Base-by-base conservation (phyloP, 2,113 vertebrate genomes). In the Dasyornis broadbenti region DNA sequence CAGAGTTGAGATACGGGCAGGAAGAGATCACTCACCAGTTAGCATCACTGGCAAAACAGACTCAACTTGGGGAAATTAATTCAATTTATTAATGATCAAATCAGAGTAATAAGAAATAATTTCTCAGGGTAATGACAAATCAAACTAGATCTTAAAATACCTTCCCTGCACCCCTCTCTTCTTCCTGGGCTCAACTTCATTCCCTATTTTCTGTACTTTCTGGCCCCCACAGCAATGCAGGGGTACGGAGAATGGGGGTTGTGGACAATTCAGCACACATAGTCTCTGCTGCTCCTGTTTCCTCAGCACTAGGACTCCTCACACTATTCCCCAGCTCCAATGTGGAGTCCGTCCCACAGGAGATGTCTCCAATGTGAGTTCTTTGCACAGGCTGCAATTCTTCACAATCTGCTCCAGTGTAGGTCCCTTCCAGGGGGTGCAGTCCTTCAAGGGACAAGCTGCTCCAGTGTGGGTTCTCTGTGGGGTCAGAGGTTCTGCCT, bases 381-480 rank as follows among this genome's bases (percentile, higher is more conserved):
- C 27, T 59, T 66, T 1, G 0, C 27, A 39, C 15, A 56, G 49
- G 21, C 40, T 56, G 24, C 20, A 44, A 21, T 21, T 81, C 52
- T 66, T 65, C 45, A 39, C 19, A 35, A 35, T 13, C 17, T 59
- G 21, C 16, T 79, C 28, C 15, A n/a, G 45, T 0, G 0, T 3
- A 30, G 20, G 18, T 40, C 9, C 11, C 33, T 66, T 23, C 33
- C 8, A 4, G 13, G 13, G 7, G 2, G 1, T 3, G 3, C 27
- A 39, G 19, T 66, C 28, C 28, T 66, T 59, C 44, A 44, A 44
- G 33, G 18, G 20, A 22, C 19, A 4, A 39, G 39, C 15, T 73
- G 52, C 28, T 52, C 44, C 11, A 9, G 11, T 45, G 31, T 5
- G 28, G 31, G 28, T 1, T 82, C 33, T 45, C 37, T 30, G 0